A percentile compares a stretch with the other conserved stretches of the same genome.
Conservation (phyloP, 2,797 vertebrate species). For the Rhabdophis nuchalis region DNA sequence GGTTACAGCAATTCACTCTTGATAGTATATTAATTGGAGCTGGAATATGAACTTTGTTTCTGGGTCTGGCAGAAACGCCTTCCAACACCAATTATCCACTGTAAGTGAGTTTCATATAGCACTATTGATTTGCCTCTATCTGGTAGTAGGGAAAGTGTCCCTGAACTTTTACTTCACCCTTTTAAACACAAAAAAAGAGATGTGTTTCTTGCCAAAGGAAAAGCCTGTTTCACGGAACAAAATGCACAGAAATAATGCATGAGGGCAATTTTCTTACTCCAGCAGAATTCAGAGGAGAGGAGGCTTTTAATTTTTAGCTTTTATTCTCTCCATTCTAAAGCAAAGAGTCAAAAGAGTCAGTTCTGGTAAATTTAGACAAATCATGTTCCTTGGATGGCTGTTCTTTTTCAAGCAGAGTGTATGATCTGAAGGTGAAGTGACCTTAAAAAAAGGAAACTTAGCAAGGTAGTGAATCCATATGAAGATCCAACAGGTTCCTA, state of each 20-base stretch:
- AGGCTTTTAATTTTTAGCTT: slow-evolving; percentile 30
- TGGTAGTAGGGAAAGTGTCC: background rate
- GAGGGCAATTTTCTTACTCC: slow-evolving; percentile 5
- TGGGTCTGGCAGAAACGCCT: background rate
- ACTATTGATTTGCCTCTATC: background rate
- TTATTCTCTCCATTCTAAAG: slow-evolving; percentile 8
- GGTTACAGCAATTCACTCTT: background rate
- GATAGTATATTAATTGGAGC: background rate
- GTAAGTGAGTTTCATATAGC: background rate
- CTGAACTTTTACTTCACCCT: slow-evolving; percentile 27
- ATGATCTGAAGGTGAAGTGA: slow-evolving; percentile 46
- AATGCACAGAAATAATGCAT: slow-evolving; percentile 19
- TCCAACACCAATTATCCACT: background rate
- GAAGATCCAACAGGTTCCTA: too few species aligned
- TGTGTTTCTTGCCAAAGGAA: slow-evolving; percentile 13
- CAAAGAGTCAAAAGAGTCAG: background rate
- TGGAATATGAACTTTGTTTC: background rate
- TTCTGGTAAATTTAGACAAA: slow-evolving; percentile 1
- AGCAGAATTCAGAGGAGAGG: background rate
- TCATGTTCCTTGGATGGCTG: slow-evolving; percentile 12
- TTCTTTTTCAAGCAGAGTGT: slow-evolving; percentile 17
- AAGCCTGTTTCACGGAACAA: slow-evolving; percentile 4
- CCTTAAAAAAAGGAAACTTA: background rate
- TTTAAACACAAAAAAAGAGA: slow-evolving; percentile 20
- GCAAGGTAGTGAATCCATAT: background rate